These are phyloP conservation scores for Aplidium turbinatum DNA, from an alignment of 23 tunicate genomes.

Conservation along the genomic window DNA sequence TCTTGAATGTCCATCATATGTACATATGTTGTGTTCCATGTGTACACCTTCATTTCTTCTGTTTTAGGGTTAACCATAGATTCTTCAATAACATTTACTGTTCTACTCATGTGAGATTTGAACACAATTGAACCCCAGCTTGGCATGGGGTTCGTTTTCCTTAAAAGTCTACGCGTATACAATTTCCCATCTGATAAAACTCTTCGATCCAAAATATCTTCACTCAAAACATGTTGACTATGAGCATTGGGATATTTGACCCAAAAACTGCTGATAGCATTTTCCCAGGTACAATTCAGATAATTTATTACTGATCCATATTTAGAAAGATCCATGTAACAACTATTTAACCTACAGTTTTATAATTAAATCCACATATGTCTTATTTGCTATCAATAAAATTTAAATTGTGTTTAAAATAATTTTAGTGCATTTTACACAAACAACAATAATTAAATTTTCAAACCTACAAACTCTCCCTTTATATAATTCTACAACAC, in stretches of 20 bases:
- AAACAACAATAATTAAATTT: too few relatives aligned
- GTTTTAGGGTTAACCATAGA: conserved; percentile 53
- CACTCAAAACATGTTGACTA: conserved; percentile 72
- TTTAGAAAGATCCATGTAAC: too few relatives aligned
- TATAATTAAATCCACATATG: too few relatives aligned
- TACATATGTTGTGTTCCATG: conserved; percentile 66
- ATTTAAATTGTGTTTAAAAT: too few relatives aligned
- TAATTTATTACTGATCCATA: conserved; percentile 49
- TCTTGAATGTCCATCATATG: conserved; percentile 67
- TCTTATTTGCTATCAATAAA: too few relatives aligned
- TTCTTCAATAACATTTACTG: conserved; percentile 64
- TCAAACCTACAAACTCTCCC: too few relatives aligned
- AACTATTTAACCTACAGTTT: too few relatives aligned
- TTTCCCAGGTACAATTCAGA: conserved; percentile 58
- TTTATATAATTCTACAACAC: too few relatives aligned
- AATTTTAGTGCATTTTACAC: too few relatives aligned
- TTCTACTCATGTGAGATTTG: conserved; percentile 35
- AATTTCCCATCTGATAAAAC: conserved; percentile 32
- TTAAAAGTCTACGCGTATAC: conserved; percentile 64
- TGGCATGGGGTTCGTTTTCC: conserved; percentile 79
- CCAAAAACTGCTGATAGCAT: conserved; percentile 79
- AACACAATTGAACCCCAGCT: conserved; percentile 69
- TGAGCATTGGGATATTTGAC: conserved; percentile 76
- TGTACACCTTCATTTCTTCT: conserved; percentile 54
- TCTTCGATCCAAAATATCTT: conserved; percentile 67